These are phyloP conservation scores for Amblyjoppa proteus DNA, from an alignment of 2,888 invertebrate species.

Conservation along the genomic window DNA sequence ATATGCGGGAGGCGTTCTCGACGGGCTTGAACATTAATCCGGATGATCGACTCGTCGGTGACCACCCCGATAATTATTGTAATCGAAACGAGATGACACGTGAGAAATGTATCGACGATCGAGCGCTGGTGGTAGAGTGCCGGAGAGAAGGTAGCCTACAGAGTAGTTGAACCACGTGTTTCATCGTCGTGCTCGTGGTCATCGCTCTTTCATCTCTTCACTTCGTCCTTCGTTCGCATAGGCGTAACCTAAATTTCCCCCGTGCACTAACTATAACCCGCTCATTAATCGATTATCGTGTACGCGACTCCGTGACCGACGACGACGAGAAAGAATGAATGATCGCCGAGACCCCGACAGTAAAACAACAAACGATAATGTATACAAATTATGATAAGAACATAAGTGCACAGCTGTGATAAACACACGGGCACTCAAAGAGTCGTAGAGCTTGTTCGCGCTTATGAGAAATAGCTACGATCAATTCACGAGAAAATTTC, in stretches of 20 bases:
- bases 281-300: slow-evolving; percentile 62
- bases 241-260: slow-evolving; percentile 70
- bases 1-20: slow-evolving; percentile 57
- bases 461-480: slow-evolving; percentile 21
- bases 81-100: slow-evolving; percentile 66
- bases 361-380: slow-evolving; percentile 55
- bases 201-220: slow-evolving; percentile 60
- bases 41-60: slow-evolving; percentile 62
- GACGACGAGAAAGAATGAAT: slow-evolving; percentile 49
- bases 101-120: slow-evolving; percentile 64
- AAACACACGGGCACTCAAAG: background rate
- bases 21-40: slow-evolving; percentile 61
- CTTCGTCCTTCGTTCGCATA: slow-evolving; percentile 67
- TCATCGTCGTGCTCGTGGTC: slow-evolving; percentile 40
- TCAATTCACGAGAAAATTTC: background rate
- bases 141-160: background rate
- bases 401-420: slow-evolving; percentile 16
- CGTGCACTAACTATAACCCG: slow-evolving; percentile 49
- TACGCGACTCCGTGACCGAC: slow-evolving; percentile 17
- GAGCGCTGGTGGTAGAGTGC: slow-evolving; percentile 15
- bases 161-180: slow-evolving; percentile 22
- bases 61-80: slow-evolving; percentile 66
- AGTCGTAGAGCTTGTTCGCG: slow-evolving; percentile 28
- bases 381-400: slow-evolving; percentile 59
- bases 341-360: slow-evolving; percentile 39